A percentile compares a stretch with the other conserved stretches of the same genome.
Evolutionary conservation across 2,113 vertebrate genomes (phyloP).

Genomic region (Artemisiospiza belli): DNA sequence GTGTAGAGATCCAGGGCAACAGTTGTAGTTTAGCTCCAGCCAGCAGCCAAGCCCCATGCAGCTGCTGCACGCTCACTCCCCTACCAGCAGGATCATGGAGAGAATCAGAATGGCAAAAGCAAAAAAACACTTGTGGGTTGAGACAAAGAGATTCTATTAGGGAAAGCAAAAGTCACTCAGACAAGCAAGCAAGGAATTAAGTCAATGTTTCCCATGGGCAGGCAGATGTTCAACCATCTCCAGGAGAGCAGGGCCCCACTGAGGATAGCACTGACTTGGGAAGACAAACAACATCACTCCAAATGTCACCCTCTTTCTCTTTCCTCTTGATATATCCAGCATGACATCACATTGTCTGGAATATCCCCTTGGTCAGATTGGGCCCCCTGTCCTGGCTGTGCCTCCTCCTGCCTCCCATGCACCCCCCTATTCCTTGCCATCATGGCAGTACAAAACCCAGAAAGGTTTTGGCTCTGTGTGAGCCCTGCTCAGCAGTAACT

Average conservation of each 20-base stretch:
- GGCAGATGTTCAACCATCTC: neutral
- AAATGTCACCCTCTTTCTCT: neutral
- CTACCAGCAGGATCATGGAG: accelerated
- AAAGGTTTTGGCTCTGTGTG: neutral
- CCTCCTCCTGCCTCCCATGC: accelerated
- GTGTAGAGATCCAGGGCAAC: neutral
- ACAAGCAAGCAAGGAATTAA: neutral
- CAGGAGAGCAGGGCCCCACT: neutral
- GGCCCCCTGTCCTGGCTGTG: neutral
- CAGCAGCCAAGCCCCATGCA: neutral
- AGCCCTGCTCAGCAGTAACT: neutral
- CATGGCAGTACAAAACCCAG: neutral
- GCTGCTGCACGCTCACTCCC: accelerated
- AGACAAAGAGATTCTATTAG: no score
- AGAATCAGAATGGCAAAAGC: accelerated
- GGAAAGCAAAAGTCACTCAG: neutral
- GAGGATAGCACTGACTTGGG: neutral
- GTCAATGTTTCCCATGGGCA: neutral
- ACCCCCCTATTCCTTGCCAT: neutral
- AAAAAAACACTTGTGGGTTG: neutral
- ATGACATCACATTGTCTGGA: neutral
- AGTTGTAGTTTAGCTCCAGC: neutral
- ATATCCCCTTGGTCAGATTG: neutral
- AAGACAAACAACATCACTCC: neutral
- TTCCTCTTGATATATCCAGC: neutral